Evolutionary conservation across 2,797 vertebrate species (phyloP).

Genomic region (Pseudochirops cupreus): DNA sequence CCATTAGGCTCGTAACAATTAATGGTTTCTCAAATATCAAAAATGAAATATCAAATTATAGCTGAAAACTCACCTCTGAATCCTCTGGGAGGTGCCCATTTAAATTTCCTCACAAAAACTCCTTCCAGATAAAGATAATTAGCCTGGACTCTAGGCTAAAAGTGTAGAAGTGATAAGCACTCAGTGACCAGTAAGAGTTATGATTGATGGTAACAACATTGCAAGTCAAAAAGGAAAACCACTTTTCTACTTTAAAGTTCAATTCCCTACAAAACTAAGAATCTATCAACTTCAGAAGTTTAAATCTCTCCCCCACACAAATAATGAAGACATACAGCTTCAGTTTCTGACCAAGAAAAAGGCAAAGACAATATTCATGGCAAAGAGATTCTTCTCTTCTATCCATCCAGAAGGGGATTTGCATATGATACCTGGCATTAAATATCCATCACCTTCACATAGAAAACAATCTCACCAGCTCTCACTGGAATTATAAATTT

Average conservation of each 20-base stretch:
- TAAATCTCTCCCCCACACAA: slow-evolving; percentile 57
- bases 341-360: slow-evolving; percentile 29
- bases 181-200: slow-evolving; percentile 67
- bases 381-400: slow-evolving; percentile 17
- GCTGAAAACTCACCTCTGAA: slow-evolving; percentile 66
- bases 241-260: slow-evolving; percentile 67
- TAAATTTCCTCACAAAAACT: slow-evolving; percentile 68
- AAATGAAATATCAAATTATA: slow-evolving; percentile 72
- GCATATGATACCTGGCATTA: slow-evolving; percentile 33
- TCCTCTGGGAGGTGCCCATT: not conserved
- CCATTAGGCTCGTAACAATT: slow-evolving; percentile 22
- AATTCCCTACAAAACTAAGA: slow-evolving; percentile 57
- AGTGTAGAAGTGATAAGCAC: slow-evolving; percentile 66
- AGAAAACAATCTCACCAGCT: not conserved
- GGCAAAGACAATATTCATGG: not conserved
- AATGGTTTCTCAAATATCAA: slow-evolving; percentile 44
- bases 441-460: slow-evolving; percentile 36
- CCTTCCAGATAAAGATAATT: slow-evolving; percentile 66
- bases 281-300: slow-evolving; percentile 66
- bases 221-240: slow-evolving; percentile 67
- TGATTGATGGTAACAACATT: slow-evolving; percentile 62
- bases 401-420: slow-evolving; percentile 35
- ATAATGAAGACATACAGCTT: slow-evolving; percentile 60
- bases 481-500: slow-evolving; percentile 25
- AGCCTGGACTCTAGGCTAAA: slow-evolving; percentile 64